Evolutionary conservation across 1,140 invertebrate species (phyloP), one percentile per base, ranked within the genome.

Genomic region (Akabosia matsudoensis): DNA sequence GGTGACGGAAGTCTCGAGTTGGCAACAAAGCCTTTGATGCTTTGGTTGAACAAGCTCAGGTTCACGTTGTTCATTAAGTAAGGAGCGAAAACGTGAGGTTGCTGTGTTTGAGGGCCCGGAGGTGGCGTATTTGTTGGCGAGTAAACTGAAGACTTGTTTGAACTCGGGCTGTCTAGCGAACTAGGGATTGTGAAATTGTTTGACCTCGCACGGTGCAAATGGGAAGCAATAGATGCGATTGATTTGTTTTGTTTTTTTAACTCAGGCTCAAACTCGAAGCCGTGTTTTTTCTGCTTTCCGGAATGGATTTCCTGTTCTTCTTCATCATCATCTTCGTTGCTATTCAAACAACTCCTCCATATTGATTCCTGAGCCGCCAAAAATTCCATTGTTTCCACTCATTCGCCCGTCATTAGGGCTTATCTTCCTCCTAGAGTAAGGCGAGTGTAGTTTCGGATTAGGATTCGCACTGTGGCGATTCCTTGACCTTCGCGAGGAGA

Each of bases 401-500:
- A 92, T 95, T 79, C 95, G 88, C 0, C 95, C 94, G 82, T 97
- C 94, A 81, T 97, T 94, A 10, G 95, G 93, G 76, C 94, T 95
- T 80, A 97, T 95, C 87, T 97, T 96, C 81, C 95, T 86, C 56
- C 95, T 87, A 75, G 96, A 83, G 84, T 98, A 96, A 0, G 96
- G 96, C 7, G 94, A 97, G 85, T 99, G 97, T 3, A 99, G 86
- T 85, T 99, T 99, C 0, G 97, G 97, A 87, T 99, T 99, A 0
- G 96, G 97, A 85, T 99, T 99, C 7, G 97, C 96, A 84, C 93
- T 96, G 85, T 99, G 97, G 0, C 97, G 89, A 84, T 99, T 99
- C 33, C 97, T 87, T 26, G 95, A 97, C 76, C 97, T 88, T 79
- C 97, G 88, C 10, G 78, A 79, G 84, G 96, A 98, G 84, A 99